Conservation (phyloP, 2,113 vertebrate genomes). For the Vidua macroura region DNA sequence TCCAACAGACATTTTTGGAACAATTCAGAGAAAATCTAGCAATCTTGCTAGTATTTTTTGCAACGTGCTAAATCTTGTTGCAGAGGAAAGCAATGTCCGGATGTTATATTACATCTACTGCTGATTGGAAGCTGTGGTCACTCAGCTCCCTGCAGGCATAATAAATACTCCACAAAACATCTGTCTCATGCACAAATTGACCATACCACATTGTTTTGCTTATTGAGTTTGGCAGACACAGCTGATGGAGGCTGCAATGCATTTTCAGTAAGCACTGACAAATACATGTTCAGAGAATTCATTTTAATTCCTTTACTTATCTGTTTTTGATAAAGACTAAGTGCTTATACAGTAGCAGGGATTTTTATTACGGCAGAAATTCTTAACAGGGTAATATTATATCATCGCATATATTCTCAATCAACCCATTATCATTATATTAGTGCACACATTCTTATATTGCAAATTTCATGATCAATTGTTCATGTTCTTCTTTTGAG, state of each 20-base stretch:
- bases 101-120: neutral
- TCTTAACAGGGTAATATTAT: neutral
- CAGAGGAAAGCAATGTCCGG: neutral
- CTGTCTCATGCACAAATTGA: neutral
- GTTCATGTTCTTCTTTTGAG: neutral
- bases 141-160: conserved; percentile 11
- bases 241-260: neutral
- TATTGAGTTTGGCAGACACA: conserved; percentile 16
- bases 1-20: neutral
- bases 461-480: neutral
- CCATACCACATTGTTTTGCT: neutral
- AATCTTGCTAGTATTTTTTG: neutral
- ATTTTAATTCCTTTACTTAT: neutral
- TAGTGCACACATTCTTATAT: neutral
- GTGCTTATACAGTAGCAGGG: neutral
- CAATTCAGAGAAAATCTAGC: neutral
- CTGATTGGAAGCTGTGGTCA: conserved; percentile 32
- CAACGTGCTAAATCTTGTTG: neutral
- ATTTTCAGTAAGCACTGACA: neutral
- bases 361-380: neutral
- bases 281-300: neutral
- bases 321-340: neutral
- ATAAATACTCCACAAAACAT: conserved; percentile 15
- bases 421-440: neutral
- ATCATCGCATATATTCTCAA: neutral